Conservation (phyloP, 2,113 vertebrate genomes). For the Callionymus lyra region DNA sequence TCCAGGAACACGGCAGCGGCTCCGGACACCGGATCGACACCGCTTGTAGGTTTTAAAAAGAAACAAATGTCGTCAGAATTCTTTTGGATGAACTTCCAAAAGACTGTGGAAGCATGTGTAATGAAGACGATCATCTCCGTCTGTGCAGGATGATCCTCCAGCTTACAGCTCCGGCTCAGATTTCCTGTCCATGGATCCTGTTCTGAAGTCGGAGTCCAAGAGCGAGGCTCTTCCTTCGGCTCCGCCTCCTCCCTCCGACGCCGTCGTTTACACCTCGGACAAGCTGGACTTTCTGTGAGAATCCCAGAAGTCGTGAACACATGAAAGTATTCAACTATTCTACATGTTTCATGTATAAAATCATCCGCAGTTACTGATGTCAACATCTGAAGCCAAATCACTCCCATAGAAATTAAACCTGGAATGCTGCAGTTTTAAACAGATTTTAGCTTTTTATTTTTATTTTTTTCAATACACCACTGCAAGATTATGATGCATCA, state of each 20-base stretch:
- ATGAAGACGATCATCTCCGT: slow-evolving; percentile 7
- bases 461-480: no score
- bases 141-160: background rate
- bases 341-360: no score
- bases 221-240: slow-evolving; percentile 4
- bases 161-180: background rate
- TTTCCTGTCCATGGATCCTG: background rate
- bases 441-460: no score
- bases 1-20: no score
- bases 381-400: no score
- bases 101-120: no score
- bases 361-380: no score
- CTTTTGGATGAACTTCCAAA: background rate
- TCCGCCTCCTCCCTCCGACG: slow-evolving; percentile 3
- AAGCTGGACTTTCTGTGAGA: slow-evolving; percentile 33
- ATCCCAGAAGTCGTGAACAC: no score
- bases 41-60: background rate
- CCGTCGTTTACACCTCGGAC: slow-evolving; percentile 32
- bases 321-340: no score
- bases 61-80: background rate
- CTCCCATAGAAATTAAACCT: no score
- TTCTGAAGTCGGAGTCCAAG: slow-evolving; percentile 20
- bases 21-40: background rate
- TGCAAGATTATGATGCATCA: no score
- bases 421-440: no score